Conservation (phyloP, 2,113 vertebrate genomes). For the Takifugu flavidus region DNA sequence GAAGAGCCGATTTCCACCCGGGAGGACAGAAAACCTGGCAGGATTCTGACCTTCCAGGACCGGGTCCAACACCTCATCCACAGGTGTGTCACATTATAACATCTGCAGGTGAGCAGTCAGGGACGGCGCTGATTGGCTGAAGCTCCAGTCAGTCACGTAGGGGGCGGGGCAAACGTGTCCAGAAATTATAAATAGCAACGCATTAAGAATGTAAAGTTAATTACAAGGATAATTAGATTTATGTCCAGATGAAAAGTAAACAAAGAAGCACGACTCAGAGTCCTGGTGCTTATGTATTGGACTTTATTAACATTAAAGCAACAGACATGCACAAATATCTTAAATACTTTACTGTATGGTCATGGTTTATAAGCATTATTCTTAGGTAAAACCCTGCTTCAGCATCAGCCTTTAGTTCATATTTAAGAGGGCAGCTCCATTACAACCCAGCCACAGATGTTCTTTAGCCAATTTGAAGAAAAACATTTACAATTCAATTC, state of each 20-base stretch:
- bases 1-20: too few relatives aligned
- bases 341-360: slow-evolving; percentile 57
- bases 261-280: background rate
- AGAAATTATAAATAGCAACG: too few relatives aligned
- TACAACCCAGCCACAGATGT: slow-evolving; percentile 5
- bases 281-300: slow-evolving; percentile 63
- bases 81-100: too few relatives aligned
- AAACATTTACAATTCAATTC: slow-evolving; percentile 18
- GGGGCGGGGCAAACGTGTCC: too few relatives aligned
- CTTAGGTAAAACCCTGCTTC: slow-evolving; percentile 20
- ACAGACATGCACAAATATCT: slow-evolving; percentile 65
- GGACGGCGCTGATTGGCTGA: too few relatives aligned
- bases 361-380: slow-evolving; percentile 33
- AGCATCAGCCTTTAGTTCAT: slow-evolving; percentile 9
- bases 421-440: background rate
- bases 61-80: too few relatives aligned
- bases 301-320: slow-evolving; percentile 78
- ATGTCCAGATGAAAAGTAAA: background rate
- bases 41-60: too few relatives aligned
- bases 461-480: slow-evolving; percentile 32
- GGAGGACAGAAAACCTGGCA: too few relatives aligned
- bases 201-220: too few relatives aligned
- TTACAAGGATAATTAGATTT: too few relatives aligned
- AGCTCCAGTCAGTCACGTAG: too few relatives aligned
- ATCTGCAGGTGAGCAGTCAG: too few relatives aligned